A percentile compares a stretch with the other conserved stretches of the same genome.
Conservation (phyloP, 2,797 vertebrate species). For the Thripadectes ignobilis region DNA sequence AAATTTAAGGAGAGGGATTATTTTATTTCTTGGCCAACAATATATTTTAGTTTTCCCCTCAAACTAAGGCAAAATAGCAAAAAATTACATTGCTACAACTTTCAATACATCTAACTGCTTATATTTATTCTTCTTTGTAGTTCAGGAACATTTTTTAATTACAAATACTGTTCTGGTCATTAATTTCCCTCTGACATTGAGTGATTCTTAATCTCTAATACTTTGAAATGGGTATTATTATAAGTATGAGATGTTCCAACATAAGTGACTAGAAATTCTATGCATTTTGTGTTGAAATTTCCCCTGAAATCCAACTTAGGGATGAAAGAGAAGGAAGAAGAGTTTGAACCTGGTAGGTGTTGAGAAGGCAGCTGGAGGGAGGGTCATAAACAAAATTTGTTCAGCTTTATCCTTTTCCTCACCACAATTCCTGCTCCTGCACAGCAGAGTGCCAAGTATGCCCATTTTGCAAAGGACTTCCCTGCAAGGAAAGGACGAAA, state of each 20-base stretch:
- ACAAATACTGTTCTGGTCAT: not conserved
- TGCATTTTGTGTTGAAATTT: not conserved
- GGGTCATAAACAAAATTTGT: not conserved
- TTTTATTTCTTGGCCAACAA: too few species aligned
- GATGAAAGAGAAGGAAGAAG: not conserved
- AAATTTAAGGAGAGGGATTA: too few species aligned
- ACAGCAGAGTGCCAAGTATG: not conserved
- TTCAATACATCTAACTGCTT: not conserved
- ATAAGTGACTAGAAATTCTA: not conserved
- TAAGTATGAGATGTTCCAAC: not conserved
- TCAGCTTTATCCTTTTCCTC: not conserved
- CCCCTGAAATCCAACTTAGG: not conserved
- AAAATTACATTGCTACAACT: not conserved
- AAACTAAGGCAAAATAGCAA: too few species aligned
- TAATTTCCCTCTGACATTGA: not conserved
- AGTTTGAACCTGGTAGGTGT: not conserved
- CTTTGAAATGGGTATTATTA: not conserved
- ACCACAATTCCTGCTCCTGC: not conserved
- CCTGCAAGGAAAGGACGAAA: not conserved
- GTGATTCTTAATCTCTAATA: not conserved
- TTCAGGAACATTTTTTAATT: not conserved
- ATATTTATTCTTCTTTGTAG: not conserved
- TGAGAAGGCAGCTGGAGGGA: not conserved
- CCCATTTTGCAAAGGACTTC: not conserved
- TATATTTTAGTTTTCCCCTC: too few species aligned